Conservation (phyloP, 2,113 vertebrate genomes). For the Oncorhynchus masou region DNA sequence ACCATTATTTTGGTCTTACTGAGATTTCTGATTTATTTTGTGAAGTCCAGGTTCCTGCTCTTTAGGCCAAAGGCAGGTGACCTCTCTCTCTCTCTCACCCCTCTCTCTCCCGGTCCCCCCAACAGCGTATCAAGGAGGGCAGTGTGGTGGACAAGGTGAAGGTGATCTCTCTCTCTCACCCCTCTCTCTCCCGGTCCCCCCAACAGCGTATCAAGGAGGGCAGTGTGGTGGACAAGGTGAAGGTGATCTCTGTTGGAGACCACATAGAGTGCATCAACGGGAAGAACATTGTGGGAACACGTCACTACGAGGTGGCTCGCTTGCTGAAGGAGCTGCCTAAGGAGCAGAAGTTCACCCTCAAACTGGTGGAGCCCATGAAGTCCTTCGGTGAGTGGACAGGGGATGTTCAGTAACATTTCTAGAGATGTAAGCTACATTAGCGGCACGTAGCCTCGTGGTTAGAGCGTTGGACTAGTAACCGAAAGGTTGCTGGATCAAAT, state of each 20-base stretch:
- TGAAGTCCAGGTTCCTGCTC: too few species aligned
- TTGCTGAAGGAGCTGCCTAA: constrained; percentile 89
- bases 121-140: constrained; percentile 88
- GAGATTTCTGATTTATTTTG: too few species aligned
- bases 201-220: constrained; percentile 88
- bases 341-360: constrained; percentile 81
- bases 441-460: too few species aligned
- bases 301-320: constrained; percentile 92
- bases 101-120: background rate
- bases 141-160: constrained; percentile 85
- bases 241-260: constrained; percentile 87
- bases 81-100: background rate
- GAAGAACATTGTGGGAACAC: constrained; percentile 76
- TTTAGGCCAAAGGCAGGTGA: too few species aligned
- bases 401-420: background rate
- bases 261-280: constrained; percentile 93
- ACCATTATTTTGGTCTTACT: too few species aligned
- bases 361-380: constrained; percentile 90
- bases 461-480: too few species aligned
- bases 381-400: constrained; percentile 87
- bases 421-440: too few species aligned
- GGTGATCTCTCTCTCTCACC: constrained; percentile 63
- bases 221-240: constrained; percentile 83
- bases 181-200: background rate
- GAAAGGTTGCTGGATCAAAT: too few species aligned